phyloP scores from a whole-genome alignment of 2,797 vertebrate genomes.

The Monodelphis domestica region DNA sequence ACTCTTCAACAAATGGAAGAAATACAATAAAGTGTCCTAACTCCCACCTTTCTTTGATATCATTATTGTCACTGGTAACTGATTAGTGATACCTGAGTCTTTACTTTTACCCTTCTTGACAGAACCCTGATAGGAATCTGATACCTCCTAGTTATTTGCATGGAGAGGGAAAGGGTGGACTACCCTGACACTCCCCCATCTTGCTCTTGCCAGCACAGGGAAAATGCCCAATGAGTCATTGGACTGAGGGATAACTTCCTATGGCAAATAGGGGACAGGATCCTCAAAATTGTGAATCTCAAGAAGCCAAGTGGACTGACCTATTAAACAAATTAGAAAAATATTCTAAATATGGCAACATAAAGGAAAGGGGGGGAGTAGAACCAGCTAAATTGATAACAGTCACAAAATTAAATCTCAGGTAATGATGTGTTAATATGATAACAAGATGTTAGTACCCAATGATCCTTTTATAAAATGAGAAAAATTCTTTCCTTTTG shows the following conservation, averaged over 20 bases:
- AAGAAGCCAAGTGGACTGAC: neutral
- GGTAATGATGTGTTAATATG: neutral
- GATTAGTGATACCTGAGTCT: neutral
- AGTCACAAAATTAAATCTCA: neutral
- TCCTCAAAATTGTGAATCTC: neutral
- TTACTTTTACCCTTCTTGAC: neutral
- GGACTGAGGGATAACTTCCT: neutral
- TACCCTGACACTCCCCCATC: neutral
- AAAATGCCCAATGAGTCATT: too few relatives aligned
- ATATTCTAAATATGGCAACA: neutral
- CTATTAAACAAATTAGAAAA: neutral
- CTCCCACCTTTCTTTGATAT: neutral
- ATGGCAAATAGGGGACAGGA: neutral
- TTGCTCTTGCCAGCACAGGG: neutral
- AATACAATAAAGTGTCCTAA: neutral
- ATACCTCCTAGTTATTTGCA: neutral
- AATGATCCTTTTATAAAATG: neutral
- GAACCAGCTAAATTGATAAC: neutral
- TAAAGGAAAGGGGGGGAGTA: neutral
- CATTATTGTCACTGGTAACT: neutral
- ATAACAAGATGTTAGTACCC: neutral
- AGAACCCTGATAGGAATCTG: neutral
- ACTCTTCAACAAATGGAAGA: neutral
- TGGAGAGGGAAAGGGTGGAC: neutral
- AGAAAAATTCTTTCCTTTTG: neutral